Base-by-base conservation (phyloP, 2,113 vertebrate genomes). In the Centropus bengalensis region DNA sequence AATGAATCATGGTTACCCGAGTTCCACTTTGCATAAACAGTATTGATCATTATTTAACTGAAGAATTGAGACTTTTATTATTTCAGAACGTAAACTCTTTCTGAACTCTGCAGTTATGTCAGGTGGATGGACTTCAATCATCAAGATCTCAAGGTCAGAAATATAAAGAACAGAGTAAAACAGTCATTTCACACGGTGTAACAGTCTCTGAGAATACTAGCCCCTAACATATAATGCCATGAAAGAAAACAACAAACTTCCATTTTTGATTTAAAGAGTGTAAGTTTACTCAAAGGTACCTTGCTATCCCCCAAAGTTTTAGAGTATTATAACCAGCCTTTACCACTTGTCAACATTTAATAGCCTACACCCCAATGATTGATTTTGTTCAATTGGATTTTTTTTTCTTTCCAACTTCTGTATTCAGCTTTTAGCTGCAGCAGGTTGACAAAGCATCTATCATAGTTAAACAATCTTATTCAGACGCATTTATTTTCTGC, bases 291-390 rank as follows among this genome's bases (percentile, higher is more conserved):
- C 90, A 86, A 75, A 94, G 94, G 88, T 93, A 59, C 82, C 93
- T 47, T 87, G 74, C 71, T 94, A 95, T 96, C 87, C 94, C 95
- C 96, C 82, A 75, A 90, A 96, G 93, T 96, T 96, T 97, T 42
- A 45, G 38, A 92, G 68, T 42, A 91, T 85, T 32, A 80, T 90
- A 94, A 93, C 82, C 73, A 91, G 86, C 62, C 88, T 88, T 94
- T 92, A 88, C 79, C 86, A 78, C 90, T 93, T 94, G 95, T 94
- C 90, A 95, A 21, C 88, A 71, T 90, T 94, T 97, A 96, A 96
- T 75, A 93, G 86, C 79, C 76, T 91, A 75, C 56, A 93, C 79
- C 89, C 88, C 91, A 88, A 76, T 92, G 94, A 97, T 91, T 95
- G 94, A 96, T 96, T 89, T 95, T 66, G 12, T 94, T 86, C 83